Evolutionary conservation across 2,888 invertebrate species (phyloP).

Genomic region (Cosmopolites sordidus): DNA sequence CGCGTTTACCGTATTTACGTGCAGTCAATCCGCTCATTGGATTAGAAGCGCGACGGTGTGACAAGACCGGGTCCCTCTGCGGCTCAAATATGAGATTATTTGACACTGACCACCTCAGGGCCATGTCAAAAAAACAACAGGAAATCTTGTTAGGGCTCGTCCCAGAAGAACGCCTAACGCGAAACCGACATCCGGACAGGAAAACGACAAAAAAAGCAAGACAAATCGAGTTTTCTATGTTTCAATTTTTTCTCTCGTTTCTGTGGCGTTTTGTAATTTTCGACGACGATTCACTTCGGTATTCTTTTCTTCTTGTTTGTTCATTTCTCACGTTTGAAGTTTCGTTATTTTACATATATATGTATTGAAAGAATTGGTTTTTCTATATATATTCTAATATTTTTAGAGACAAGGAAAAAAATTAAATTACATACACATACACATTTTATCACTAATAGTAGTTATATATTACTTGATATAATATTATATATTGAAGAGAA

Average conservation of each 20-base stretch:
- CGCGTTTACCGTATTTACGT: neutral
- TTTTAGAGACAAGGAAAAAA: too few relatives aligned
- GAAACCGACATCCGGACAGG: slow-evolving; percentile 1
- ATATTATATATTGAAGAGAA: too few relatives aligned
- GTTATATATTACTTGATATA: too few relatives aligned
- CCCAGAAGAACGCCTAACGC: slow-evolving; percentile 16
- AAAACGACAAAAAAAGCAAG: slow-evolving; percentile 30
- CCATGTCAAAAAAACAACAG: slow-evolving; percentile 34
- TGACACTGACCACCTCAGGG: slow-evolving; percentile 29
- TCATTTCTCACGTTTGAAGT: too few relatives aligned
- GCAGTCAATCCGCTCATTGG: slow-evolving; percentile 35
- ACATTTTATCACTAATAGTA: too few relatives aligned
- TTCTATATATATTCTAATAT: too few relatives aligned
- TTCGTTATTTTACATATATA: too few relatives aligned
- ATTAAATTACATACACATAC: too few relatives aligned
- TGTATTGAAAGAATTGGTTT: too few relatives aligned
- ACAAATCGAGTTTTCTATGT: slow-evolving; percentile 30
- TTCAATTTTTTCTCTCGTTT: neutral
- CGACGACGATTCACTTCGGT: too few relatives aligned
- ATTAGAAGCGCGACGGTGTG: slow-evolving; percentile 37
- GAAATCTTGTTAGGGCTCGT: slow-evolving; percentile 30
- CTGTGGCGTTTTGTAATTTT: neutral
- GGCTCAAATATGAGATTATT: slow-evolving; percentile 27
- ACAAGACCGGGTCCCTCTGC: slow-evolving; percentile 36
- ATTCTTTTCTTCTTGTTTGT: too few relatives aligned